A percentile compares a stretch with the other conserved stretches of the same genome.
phyloP scores from a whole-genome alignment of 2,888 invertebrate genomes.

The Smittia aterrima region DNA sequence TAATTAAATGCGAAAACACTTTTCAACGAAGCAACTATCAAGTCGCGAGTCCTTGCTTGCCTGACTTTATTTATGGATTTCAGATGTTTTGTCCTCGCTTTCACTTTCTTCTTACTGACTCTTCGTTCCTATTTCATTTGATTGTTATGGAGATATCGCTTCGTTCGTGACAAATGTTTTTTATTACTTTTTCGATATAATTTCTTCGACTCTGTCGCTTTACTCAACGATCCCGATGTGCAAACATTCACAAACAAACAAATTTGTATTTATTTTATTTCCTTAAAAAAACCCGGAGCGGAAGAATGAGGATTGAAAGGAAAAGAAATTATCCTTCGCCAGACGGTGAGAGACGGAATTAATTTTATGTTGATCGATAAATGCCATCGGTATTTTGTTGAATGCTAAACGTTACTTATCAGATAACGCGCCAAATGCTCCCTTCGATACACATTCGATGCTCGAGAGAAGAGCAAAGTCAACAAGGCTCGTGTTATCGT shows the following conservation, averaged over 20 bases:
- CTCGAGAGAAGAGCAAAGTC: no score
- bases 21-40: no score
- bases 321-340: background rate
- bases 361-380: slow-evolving; percentile 24
- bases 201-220: background rate
- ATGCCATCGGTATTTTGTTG: background rate
- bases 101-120: background rate
- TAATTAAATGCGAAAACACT: no score
- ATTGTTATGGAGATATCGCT: slow-evolving; percentile 13
- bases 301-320: no score
- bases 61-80: no score
- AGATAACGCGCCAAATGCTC: no score
- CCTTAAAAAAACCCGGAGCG: no score
- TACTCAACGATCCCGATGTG: background rate
- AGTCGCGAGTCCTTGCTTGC: no score
- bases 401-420: no score
- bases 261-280: background rate
- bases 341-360: background rate
- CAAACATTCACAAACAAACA: background rate
- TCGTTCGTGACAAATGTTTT: slow-evolving; percentile 35
- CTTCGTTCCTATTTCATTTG: background rate
- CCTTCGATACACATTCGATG: no score
- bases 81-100: background rate
- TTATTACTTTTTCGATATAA: slow-evolving; percentile 29
- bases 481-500: no score